Base-by-base conservation (phyloP, 2,797 vertebrate species). In the Gadopsis bispinosus region DNA sequence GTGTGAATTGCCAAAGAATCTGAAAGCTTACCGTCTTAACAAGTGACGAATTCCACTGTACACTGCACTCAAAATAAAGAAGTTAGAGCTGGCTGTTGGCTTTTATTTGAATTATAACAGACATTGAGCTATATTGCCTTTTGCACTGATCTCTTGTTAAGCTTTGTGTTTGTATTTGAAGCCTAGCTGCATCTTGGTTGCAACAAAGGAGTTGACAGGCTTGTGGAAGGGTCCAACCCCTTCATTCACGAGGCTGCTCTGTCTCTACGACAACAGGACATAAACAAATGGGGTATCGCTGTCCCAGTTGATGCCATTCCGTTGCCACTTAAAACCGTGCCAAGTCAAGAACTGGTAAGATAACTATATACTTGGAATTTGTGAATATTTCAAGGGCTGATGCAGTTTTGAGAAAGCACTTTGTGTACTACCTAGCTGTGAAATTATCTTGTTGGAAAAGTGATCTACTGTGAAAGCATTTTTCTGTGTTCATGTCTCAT, bases 321-420 rank as follows among this genome's bases (percentile, higher is more conserved):
- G 66, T 61, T 88, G 79, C 87, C 75, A 80, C 35, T 19, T 63
- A 50, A 50, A 70, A 61, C 73, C 35, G 80, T 88, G 88, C 87
- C 76, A 89, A 81, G 73, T 41, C 62, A 26, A 71, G 41, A 84
- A 62, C 51, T 81, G 92, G 91, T 94, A 91, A 92, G 89, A 67
- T 45, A 31, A 2, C 0, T 2, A 1, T 37, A 16, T 58, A 61
- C 66, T 64, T 62, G 37, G n/a, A 54, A 60, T 64, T 58, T 71
- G 0, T 54, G 5, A 43, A 0, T 0, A 22, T 76, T 41, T 79
- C 0, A 2, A 59, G 13, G 0, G 14, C 3, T 10, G 1, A 45
- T 8, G 17, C 1, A 12, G 8, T 69, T 75, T 41, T 58, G 3
- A 59, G 20, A 51, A 50, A 19, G 13, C 20, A 16, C 1, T 51